Conservation (phyloP, 2,797 vertebrate genomes). For the Xiphorhynchus erythropygius region DNA sequence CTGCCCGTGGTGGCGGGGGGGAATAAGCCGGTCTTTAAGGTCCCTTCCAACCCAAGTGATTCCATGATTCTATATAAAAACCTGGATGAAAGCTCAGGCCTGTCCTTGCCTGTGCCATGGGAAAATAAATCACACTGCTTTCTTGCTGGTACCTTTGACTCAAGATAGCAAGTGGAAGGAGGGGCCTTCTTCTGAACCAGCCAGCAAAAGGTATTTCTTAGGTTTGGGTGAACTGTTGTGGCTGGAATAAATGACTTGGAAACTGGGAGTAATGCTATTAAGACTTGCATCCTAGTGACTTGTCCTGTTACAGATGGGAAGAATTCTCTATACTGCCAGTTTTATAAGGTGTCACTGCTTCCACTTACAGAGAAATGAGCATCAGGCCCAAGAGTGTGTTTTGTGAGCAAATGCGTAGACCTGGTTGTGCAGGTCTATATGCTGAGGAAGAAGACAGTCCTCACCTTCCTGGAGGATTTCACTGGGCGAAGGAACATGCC, state of each 20-base stretch:
- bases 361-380: background rate
- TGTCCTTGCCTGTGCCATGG: background rate
- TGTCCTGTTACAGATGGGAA: background rate
- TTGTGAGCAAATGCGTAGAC: fast-evolving
- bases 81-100: background rate
- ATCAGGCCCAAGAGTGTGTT: background rate
- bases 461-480: background rate
- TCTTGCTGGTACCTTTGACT: background rate
- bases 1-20: background rate
- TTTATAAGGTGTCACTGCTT: background rate
- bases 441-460: background rate
- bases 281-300: background rate
- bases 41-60: background rate
- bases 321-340: background rate
- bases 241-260: background rate
- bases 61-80: background rate
- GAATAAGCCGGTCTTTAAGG: fast-evolving
- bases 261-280: background rate
- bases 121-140: background rate
- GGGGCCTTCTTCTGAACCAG: background rate
- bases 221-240: background rate
- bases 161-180: background rate
- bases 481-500: background rate
- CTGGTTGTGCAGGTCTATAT: background rate
- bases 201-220: background rate